These are phyloP conservation scores for Drosophila kuntzei DNA, from an alignment of 2,888 invertebrate genomes.

Conservation along the genomic window DNA sequence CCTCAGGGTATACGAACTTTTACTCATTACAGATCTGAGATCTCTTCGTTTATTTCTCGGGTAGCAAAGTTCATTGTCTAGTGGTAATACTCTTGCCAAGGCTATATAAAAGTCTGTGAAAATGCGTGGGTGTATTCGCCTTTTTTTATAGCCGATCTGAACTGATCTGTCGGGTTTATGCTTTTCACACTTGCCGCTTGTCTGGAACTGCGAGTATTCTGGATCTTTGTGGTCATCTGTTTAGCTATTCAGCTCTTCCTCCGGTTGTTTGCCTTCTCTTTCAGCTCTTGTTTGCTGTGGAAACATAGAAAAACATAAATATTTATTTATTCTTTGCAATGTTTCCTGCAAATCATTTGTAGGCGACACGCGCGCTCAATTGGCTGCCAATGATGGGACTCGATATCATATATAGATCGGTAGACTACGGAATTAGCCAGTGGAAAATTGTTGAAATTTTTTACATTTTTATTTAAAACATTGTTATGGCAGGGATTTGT, in stretches of 20 bases:
- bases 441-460: conserved; percentile 5
- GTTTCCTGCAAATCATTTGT: conserved; percentile 43
- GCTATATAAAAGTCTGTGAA: conserved; percentile 38
- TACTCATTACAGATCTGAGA: not conserved
- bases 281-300: conserved; percentile 27
- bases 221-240: conserved; percentile 24
- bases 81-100: conserved; percentile 12
- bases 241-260: conserved; percentile 21
- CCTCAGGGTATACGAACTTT: not conserved
- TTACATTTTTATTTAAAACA: not conserved
- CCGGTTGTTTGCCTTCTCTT: conserved; percentile 34
- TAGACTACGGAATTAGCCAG: conserved; percentile 16
- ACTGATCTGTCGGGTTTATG: conserved; percentile 40
- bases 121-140: conserved; percentile 55
- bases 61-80: conserved; percentile 32
- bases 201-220: conserved; percentile 40
- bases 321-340: conserved; percentile 50
- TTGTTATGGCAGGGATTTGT: not conserved
- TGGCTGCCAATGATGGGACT: conserved; percentile 47
- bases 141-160: conserved; percentile 36
- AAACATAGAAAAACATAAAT: conserved; percentile 59
- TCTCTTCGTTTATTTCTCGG: not conserved
- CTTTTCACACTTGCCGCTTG: conserved; percentile 63
- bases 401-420: conserved; percentile 6
- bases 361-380: conserved; percentile 56